phyloP scores from a whole-genome alignment of 2,888 invertebrate genomes.

The Buathra laborator region DNA sequence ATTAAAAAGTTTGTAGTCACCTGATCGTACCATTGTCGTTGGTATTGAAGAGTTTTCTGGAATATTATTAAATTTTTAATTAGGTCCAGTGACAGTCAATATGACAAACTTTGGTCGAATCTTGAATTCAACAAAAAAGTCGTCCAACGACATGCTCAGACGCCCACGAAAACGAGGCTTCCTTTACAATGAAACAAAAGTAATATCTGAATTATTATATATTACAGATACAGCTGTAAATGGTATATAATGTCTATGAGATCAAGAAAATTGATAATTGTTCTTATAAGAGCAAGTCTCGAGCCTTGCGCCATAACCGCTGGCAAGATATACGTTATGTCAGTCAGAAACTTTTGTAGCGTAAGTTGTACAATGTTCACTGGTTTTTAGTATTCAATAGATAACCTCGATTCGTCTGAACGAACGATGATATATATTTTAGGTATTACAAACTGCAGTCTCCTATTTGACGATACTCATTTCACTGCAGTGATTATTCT shows the following conservation, averaged over 20 bases:
- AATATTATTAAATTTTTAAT: no score
- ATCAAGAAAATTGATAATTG: slow-evolving; percentile 26
- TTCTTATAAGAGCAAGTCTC: slow-evolving; percentile 24
- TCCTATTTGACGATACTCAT: slow-evolving; percentile 60
- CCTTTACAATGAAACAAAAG: neutral
- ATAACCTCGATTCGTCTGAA: neutral
- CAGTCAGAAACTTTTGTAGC: slow-evolving; percentile 9
- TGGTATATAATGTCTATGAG: neutral
- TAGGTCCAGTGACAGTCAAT: no score
- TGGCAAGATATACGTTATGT: neutral
- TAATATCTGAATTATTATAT: slow-evolving; percentile 5
- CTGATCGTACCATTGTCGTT: no score
- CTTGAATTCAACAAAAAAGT: neutral
- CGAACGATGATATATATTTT: neutral
- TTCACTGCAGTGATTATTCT: slow-evolving; percentile 43
- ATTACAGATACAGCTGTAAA: neutral
- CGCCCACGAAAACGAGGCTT: neutral
- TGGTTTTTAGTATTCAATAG: neutral
- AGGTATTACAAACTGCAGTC: slow-evolving; percentile 56
- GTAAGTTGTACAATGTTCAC: slow-evolving; percentile 10
- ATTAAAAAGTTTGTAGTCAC: slow-evolving; percentile 1
- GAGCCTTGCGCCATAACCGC: slow-evolving; percentile 49
- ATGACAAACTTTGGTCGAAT: no score
- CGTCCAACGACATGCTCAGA: neutral
- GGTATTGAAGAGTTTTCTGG: no score